Evolutionary conservation across 1,140 invertebrate species (phyloP), one percentile per base, ranked within the genome.

Genomic region (Diorhabda carinulata): DNA sequence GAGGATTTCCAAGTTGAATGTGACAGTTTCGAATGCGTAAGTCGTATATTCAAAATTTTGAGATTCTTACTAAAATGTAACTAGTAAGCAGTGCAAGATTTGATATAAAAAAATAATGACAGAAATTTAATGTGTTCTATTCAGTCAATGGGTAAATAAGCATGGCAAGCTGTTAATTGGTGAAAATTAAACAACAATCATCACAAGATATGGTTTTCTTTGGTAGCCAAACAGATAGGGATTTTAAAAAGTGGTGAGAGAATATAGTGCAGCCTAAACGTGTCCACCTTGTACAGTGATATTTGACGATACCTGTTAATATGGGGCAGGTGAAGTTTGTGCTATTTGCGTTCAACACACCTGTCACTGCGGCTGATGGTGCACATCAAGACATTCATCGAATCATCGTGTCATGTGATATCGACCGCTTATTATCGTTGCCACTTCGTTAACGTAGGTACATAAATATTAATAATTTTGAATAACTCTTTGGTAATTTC

Each of bases 231-330:
- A 52, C 47, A 52, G 2, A 52, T 52, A 52, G 47, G 47, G 47
- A n/a, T n/a, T 52, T 52, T 52, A 52, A 52, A 52, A 52, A 52
- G 47, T 52, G n/a, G n/a, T 52, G 47, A 52, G 47, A 52, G 47
- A 52, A 52, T 25, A 25, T 52, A n/a, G 47, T 52, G 2, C 2
- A 4, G 47, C 47, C 47, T 40, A 41, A 64, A 64, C 41, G 52
- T 47, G 57, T 60, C 65, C 65, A 67, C 65, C 65, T 67, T 67
- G 65, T 67, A 67, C 65, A 67, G 65, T 67, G 65, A 67, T 67
- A 67, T 67, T 67, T 67, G 40, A 59, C 65, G 65, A 67, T 67
- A 67, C 58, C 65, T 67, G 65, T 67, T 67, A 67, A 67, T 67
- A 67, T 60, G 65, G 65, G 65, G 57, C 65, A 67, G 65, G 65